These are phyloP conservation scores for Leptosomus discolor DNA, from an alignment of 2,113 vertebrate genomes.

Conservation along the genomic window DNA sequence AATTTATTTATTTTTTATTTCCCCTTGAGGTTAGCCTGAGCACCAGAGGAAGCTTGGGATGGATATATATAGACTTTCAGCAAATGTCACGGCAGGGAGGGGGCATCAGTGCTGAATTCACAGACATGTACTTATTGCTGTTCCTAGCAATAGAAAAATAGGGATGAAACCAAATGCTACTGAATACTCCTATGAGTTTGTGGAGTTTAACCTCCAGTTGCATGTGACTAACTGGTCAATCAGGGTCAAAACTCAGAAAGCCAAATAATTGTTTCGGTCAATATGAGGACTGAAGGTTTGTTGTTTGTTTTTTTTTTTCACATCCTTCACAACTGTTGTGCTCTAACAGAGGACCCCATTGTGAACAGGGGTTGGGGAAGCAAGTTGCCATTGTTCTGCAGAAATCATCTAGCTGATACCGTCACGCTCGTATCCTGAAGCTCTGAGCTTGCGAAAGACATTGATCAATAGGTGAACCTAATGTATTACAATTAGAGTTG, in stretches of 20 bases:
- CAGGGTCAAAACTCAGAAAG: background rate
- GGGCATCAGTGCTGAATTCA: background rate
- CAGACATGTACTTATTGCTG: background rate
- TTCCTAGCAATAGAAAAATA: background rate
- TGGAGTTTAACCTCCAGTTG: background rate
- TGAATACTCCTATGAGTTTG: background rate
- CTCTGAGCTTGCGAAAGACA: background rate
- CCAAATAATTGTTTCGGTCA: background rate
- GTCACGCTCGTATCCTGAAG: rapidly evolving
- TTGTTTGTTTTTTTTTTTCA: no score
- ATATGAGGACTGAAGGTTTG: background rate
- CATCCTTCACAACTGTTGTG: background rate
- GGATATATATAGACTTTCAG: background rate
- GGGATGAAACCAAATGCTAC: background rate
- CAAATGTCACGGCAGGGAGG: background rate
- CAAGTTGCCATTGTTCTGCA: background rate
- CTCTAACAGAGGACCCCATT: background rate
- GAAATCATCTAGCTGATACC: background rate
- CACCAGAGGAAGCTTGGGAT: background rate
- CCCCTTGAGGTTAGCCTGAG: background rate
- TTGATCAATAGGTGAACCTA: background rate
- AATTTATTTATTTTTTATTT: background rate
- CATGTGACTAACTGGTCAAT: background rate
- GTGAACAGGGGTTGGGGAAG: rapidly evolving
- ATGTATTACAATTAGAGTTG: background rate